Percentiles rank a stretch among this genome's conserved stretches.
phyloP scores from a whole-genome alignment of 2,888 invertebrate genomes.

The Cheilosia urbana region DNA sequence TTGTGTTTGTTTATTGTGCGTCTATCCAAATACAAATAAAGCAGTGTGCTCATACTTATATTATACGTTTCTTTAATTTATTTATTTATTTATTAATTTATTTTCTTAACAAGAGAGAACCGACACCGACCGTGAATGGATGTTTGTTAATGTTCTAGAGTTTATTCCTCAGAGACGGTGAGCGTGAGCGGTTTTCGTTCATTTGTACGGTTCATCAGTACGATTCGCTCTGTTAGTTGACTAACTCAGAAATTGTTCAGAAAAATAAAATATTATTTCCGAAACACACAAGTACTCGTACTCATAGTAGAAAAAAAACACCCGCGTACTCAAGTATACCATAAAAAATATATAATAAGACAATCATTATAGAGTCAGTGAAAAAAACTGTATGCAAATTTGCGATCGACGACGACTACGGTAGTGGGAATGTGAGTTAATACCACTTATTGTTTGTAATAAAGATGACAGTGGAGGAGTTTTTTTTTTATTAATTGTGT shows the following conservation, averaged over 20 bases:
- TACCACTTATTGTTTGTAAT: constrained; percentile 67
- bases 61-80: constrained; percentile 53
- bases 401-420: constrained; percentile 56
- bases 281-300: constrained; percentile 22
- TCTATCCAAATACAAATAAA: constrained; percentile 61
- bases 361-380: constrained; percentile 52
- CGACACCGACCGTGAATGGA: constrained; percentile 18
- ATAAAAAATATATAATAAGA: constrained; percentile 48
- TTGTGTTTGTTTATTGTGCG: constrained; percentile 66
- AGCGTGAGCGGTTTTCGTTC: constrained; percentile 35
- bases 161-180: constrained; percentile 20
- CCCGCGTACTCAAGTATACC: constrained; percentile 25
- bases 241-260: constrained; percentile 58
- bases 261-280: constrained; percentile 30
- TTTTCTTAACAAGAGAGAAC: constrained; percentile 60
- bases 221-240: constrained; percentile 51
- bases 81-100: constrained; percentile 66
- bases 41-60: constrained; percentile 24
- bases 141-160: constrained; percentile 33
- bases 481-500: constrained; percentile 57
- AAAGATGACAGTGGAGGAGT: constrained; percentile 42
- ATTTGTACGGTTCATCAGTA: constrained; percentile 53
- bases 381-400: constrained; percentile 68
- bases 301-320: constrained; percentile 37
- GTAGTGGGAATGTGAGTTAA: constrained; percentile 72